A percentile compares a stretch with the other conserved stretches of the same genome.
Evolutionary conservation across 2,888 invertebrate genomes (phyloP).

Genomic region (Campoletis raptor): DNA sequence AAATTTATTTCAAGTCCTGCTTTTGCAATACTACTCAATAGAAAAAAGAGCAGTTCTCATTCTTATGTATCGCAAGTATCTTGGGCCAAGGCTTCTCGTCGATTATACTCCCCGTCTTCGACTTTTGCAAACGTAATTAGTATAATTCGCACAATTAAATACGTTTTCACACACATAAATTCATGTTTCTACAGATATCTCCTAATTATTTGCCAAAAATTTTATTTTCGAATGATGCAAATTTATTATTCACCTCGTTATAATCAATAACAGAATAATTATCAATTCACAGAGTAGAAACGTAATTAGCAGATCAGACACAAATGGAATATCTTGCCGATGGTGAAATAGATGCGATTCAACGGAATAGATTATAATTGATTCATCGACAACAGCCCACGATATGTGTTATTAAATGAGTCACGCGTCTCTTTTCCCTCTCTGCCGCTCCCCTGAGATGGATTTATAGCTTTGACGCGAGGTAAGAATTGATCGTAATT

Average conservation of each 20-base stretch:
- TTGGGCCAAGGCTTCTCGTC: conserved; percentile 34
- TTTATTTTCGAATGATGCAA: not conserved
- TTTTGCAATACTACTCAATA: not conserved
- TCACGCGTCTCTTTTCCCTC: conserved; percentile 16
- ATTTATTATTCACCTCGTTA: not conserved
- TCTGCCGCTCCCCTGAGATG: not conserved
- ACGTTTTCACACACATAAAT: not conserved
- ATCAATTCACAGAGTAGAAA: conserved; percentile 43
- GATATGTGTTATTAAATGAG: conserved; percentile 35
- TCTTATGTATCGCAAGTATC: conserved; percentile 30
- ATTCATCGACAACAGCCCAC: conserved; percentile 22
- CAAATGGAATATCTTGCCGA: conserved; percentile 25
- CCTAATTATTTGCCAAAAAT: conserved; percentile 13
- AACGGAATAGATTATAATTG: conserved; percentile 42
- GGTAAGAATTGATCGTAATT: conserved; percentile 31
- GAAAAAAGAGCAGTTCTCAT: conserved; percentile 1
- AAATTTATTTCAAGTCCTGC: not conserved
- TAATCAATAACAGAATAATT: not conserved
- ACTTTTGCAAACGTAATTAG: conserved; percentile 37
- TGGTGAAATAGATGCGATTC: conserved; percentile 28
- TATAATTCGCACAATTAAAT: conserved; percentile 12
- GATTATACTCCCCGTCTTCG: conserved; percentile 28
- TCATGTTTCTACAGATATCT: conserved; percentile 3
- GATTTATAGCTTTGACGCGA: conserved; percentile 40
- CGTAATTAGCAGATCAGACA: conserved; percentile 14